phyloP scores from a whole-genome alignment of 2,113 vertebrate species.

The Rhinogobius similis region DNA sequence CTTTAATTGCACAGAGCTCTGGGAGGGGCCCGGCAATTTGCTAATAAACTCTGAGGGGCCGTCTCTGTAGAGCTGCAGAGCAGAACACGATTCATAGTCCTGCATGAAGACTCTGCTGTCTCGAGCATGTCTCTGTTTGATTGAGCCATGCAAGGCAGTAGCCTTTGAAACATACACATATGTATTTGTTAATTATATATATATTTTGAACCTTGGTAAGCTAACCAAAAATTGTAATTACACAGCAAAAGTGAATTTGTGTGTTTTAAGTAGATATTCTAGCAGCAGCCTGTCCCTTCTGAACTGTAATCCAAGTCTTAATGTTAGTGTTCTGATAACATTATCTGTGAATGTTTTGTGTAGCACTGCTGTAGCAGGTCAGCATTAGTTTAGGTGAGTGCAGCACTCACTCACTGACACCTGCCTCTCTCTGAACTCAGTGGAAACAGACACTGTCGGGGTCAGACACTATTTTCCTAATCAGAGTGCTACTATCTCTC shows the following conservation, averaged over 20 bases:
- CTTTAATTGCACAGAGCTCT: constrained; percentile 68
- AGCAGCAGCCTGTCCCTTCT: neutral
- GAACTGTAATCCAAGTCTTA: neutral
- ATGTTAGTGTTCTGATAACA: constrained; percentile 56
- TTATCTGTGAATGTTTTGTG: constrained; percentile 52
- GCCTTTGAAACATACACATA: constrained; percentile 64
- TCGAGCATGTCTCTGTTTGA: constrained; percentile 67
- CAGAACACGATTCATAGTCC: constrained; percentile 58
- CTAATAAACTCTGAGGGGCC: constrained; percentile 73
- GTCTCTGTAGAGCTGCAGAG: constrained; percentile 51
- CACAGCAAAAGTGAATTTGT: neutral
- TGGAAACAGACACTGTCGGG: constrained; percentile 62
- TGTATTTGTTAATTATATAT: constrained; percentile 46
- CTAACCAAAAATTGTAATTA: constrained; percentile 12
- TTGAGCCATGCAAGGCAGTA: constrained; percentile 67
- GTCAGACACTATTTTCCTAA: constrained; percentile 72
- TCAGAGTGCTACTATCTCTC: constrained; percentile 65
- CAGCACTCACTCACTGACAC: constrained; percentile 64
- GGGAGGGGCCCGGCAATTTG: constrained; percentile 65
- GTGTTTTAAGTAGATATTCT: constrained; percentile 6
- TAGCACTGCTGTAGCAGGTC: constrained; percentile 68
- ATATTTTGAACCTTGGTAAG: too few relatives aligned
- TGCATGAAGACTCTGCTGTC: constrained; percentile 58
- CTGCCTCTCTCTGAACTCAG: constrained; percentile 46
- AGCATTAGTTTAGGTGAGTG: constrained; percentile 75